These are phyloP conservation scores for Corbicula japonica DNA, from an alignment of 2,888 invertebrate genomes.

Conservation along the genomic window DNA sequence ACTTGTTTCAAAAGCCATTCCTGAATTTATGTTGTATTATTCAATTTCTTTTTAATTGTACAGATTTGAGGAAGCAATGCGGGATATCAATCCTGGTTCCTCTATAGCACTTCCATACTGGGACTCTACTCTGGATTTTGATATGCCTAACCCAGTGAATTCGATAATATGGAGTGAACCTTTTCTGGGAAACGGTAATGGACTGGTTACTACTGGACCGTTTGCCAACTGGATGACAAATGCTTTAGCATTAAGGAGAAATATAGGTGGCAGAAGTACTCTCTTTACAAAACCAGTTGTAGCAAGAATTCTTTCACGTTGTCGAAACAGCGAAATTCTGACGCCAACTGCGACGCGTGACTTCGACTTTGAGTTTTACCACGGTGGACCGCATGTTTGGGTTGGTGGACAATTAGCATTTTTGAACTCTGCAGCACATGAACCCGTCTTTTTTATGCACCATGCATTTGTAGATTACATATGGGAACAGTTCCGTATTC, in stretches of 20 bases:
- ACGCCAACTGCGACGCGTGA: constrained; percentile 48
- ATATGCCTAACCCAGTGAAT: constrained; percentile 61
- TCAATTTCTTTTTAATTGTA: no score
- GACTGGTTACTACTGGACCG: constrained; percentile 69
- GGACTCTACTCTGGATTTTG: no score
- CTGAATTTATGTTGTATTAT: no score
- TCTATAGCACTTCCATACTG: constrained; percentile 74
- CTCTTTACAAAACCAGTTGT: constrained; percentile 47
- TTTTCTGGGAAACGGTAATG: constrained; percentile 73
- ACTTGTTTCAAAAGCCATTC: no score
- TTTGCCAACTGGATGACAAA: no score
- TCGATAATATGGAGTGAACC: constrained; percentile 70
- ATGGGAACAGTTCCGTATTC: constrained; percentile 68
- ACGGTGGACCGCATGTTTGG: no score
- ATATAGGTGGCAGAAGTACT: constrained; percentile 62
- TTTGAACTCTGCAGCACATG: no score
- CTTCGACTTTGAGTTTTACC: no score
- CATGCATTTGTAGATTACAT: constrained; percentile 75
- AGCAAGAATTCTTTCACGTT: constrained; percentile 4
- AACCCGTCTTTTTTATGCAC: constrained; percentile 74
- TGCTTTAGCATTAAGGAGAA: no score
- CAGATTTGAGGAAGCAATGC: constrained; percentile 75
- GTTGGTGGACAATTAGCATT: no score
- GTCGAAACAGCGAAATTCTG: constrained; percentile 36
- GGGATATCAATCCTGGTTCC: constrained; percentile 74